Evolutionary conservation across 2,888 invertebrate species (phyloP).

Genomic region (Epistrophe eligans): DNA sequence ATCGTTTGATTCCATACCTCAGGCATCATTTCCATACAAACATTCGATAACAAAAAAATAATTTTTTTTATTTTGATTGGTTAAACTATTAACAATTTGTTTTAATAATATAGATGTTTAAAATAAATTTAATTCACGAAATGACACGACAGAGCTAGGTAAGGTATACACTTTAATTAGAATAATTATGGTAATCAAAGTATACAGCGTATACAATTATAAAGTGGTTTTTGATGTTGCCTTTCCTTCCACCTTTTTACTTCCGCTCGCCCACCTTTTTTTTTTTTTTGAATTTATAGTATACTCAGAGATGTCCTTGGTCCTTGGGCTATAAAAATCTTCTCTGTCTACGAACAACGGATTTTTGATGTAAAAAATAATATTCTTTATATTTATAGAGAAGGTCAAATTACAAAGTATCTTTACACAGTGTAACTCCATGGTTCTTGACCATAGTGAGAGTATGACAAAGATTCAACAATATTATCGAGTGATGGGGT

Average conservation of each 20-base stretch:
- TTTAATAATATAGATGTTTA: no score
- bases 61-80: no score
- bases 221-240: not conserved
- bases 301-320: slow-evolving; percentile 1
- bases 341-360: slow-evolving; percentile 1
- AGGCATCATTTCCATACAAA: no score
- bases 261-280: not conserved
- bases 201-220: no score
- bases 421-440: not conserved
- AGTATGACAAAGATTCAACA: slow-evolving; percentile 20
- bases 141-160: no score
- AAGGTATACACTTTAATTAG: no score
- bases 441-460: slow-evolving; percentile 13
- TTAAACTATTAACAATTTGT: no score
- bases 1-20: no score
- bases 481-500: slow-evolving; percentile 2
- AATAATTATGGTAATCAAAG: no score
- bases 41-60: no score
- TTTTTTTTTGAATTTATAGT: not conserved
- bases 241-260: not conserved
- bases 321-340: slow-evolving; percentile 6
- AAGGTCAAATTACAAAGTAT: slow-evolving; percentile 19
- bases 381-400: slow-evolving; percentile 1
- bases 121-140: not conserved
- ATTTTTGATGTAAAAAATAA: not conserved